A percentile compares a stretch with the other conserved stretches of the same genome.
phyloP scores from a whole-genome alignment of 2,888 invertebrate species.

The Agonopterix alstromeriana region DNA sequence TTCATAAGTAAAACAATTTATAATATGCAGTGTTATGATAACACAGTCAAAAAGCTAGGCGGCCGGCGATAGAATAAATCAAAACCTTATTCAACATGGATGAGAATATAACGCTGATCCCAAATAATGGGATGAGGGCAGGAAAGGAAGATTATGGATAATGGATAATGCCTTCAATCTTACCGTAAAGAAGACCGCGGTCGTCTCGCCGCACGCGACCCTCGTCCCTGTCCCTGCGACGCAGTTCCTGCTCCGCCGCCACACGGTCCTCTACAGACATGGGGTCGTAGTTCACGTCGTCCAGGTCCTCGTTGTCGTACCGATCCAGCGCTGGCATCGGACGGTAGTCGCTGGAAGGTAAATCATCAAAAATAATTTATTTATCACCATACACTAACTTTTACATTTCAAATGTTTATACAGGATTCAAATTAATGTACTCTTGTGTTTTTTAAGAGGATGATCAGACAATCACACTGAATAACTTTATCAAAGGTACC shows the following conservation, averaged over 20 bases:
- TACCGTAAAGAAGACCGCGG: constrained; percentile 91
- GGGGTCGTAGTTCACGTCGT: constrained; percentile 89
- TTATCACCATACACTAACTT: background rate
- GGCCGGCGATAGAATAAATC: background rate
- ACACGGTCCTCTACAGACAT: constrained; percentile 90
- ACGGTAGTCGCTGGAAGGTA: constrained; percentile 90
- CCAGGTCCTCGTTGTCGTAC: constrained; percentile 91
- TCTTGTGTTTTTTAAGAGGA: too few relatives aligned
- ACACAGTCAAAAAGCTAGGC: too few relatives aligned
- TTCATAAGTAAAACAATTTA: too few relatives aligned
- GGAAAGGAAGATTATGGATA: background rate
- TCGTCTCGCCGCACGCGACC: constrained; percentile 86
- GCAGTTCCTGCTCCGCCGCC: constrained; percentile 94
- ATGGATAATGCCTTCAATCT: constrained; percentile 13
- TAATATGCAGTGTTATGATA: too few relatives aligned
- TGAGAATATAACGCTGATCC: too few relatives aligned
- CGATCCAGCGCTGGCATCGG: constrained; percentile 96
- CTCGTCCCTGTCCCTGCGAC: constrained; percentile 89
- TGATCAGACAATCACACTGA: too few relatives aligned
- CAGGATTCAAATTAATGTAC: too few relatives aligned
- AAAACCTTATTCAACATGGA: too few relatives aligned
- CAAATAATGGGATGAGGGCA: too few relatives aligned
- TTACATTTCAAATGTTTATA: background rate
- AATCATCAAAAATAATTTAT: background rate
- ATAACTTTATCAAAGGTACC: too few relatives aligned